Evolutionary conservation across 2,797 vertebrate species (phyloP), one percentile per base, ranked within the genome.

Genomic region (Pantherophis alleghaniensis): DNA sequence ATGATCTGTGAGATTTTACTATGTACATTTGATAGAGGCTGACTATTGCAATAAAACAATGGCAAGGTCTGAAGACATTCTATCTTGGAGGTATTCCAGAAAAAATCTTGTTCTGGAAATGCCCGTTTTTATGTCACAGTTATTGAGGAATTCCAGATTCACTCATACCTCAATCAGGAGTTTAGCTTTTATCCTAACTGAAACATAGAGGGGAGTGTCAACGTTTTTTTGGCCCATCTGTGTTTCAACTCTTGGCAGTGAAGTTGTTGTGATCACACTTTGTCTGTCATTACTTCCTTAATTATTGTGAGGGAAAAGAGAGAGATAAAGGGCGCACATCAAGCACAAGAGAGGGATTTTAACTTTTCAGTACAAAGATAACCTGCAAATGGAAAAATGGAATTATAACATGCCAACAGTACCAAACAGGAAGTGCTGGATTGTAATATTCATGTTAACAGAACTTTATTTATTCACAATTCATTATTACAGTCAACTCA

Each of bases 221-320:
- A 51, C 47, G 47, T 91, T 60, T 56, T 93, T 93, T 87, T 56
- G 47, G 63, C 63, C 87, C 74, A 91, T 92, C 87, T 92, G 59
- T 59, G 16, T 90, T 86, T 93, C 60, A 90, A 42, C 32, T 87
- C 63, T 93, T 91, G 94, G 88, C 90, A 86, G 56, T 89, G 91
- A 90, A 60, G 69, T 88, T 93, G 88, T 57, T 63, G 32, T 83
- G 91, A 91, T 74, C 79, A 83, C 79, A 32, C 56, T 66, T 42
- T 66, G 90, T 69, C 92, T 93, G 91, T 83, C 42, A 88, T 94
- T 53, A 20, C 28, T 69, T 90, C 37, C 57, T 91, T 86, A 92
- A 88, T 93, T 92, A 94, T 90, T 7, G 16, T 37, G 57, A 11
- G 53, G 22, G 28, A 79, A 47, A 87, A 89, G 69, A 61, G 37